Evolutionary conservation across 35 echinoderm and acorn worm genomes (phyloP).

Genomic region (Chiridota heheva): DNA sequence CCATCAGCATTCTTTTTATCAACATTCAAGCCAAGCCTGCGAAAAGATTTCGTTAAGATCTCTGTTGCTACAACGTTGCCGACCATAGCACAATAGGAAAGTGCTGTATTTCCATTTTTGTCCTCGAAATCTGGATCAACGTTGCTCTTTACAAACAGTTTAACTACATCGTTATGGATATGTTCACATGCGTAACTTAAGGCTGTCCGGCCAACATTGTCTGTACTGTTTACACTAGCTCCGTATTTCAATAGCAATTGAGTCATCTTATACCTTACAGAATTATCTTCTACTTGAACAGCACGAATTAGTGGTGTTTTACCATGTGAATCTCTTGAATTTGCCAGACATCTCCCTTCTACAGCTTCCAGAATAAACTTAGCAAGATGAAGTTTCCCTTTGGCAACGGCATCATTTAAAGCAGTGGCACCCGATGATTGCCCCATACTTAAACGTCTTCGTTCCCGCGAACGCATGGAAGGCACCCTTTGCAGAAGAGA

Average conservation of each 20-base stretch:
- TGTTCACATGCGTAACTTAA: conserved; percentile 88
- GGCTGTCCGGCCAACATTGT: conserved; percentile 88
- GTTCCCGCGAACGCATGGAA: conserved; percentile 39
- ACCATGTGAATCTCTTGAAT: conserved; percentile 75
- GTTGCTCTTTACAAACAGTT: conserved; percentile 80
- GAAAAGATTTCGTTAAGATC: conserved; percentile 73
- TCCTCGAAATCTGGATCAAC: conserved; percentile 89
- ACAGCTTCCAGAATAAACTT: conserved; percentile 90
- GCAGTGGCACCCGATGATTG: conserved; percentile 76
- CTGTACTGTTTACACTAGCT: conserved; percentile 71
- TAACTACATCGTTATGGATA: conserved; percentile 61
- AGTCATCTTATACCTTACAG: conserved; percentile 37
- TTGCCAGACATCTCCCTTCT: conserved; percentile 66
- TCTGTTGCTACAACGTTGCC: conserved; percentile 64
- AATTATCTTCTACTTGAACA: conserved; percentile 50
- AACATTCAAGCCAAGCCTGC: conserved; percentile 68
- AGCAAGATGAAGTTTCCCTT: conserved; percentile 89
- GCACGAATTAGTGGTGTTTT: conserved; percentile 92
- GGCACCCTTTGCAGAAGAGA: conserved; percentile 54
- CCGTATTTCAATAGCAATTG: conserved; percentile 63
- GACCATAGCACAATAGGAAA: conserved; percentile 60
- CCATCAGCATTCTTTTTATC: conserved; percentile 82
- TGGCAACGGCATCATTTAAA: conserved; percentile 82
- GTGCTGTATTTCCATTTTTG: conserved; percentile 83
- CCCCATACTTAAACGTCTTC: conserved; percentile 69